Conservation (phyloP, 2,113 vertebrate species). For the Bubo scandiacus region DNA sequence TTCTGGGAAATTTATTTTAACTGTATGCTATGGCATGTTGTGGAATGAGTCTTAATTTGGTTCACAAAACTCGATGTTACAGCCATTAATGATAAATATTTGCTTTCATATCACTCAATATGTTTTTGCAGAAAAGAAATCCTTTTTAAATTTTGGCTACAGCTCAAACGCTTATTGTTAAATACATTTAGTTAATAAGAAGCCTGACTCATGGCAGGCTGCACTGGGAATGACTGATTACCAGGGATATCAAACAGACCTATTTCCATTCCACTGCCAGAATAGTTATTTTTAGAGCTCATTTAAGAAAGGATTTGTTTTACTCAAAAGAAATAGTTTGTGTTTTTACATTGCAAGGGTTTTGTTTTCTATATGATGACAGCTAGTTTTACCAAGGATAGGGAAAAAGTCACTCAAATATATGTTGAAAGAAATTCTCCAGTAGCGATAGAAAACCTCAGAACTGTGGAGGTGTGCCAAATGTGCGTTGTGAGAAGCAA, state of each 20-base stretch:
- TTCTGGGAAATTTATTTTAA: not conserved
- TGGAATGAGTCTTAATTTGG: not conserved
- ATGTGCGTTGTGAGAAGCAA: fast-evolving
- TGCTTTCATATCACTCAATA: not conserved
- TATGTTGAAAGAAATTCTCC: not conserved
- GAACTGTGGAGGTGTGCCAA: not conserved
- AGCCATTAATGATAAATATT: not conserved
- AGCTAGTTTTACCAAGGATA: not conserved
- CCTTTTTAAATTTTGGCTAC: not conserved
- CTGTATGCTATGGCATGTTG: not conserved
- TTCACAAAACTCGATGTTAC: not conserved
- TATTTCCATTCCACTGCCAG: not conserved
- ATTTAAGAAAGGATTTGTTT: not conserved
- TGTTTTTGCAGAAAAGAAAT: not conserved
- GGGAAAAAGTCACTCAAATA: not conserved
- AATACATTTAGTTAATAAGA: not conserved
- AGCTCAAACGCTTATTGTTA: slow-evolving; percentile 17
- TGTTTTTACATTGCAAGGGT: not conserved
- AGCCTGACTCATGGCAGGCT: not conserved
- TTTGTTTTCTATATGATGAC: not conserved
- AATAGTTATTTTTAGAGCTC: not conserved
- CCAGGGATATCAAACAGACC: not conserved
- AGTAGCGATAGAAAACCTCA: not conserved
- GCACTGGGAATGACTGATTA: not conserved
- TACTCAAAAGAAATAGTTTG: not conserved